Evolutionary conservation across 2,113 vertebrate species (phyloP), one percentile per base, ranked within the genome.

Genomic region (Saguinus midas): DNA sequence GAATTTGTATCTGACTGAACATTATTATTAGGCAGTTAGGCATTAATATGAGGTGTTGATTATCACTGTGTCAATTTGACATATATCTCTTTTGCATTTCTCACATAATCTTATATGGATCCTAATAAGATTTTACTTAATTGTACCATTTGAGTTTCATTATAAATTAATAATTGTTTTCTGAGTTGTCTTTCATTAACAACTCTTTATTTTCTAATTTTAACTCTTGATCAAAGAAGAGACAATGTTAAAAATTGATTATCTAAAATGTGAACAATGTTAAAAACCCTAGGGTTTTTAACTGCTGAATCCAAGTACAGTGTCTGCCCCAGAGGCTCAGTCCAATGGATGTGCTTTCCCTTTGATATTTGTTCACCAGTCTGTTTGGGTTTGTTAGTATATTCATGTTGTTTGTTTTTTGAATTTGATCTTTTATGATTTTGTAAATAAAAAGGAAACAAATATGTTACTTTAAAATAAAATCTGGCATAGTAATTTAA

Each of bases 401-500:
- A 29, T 13, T 45, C 8, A 14, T 27, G 14, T 83, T 79, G 52
- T 93, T 87, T 96, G 35, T 35, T 75, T 94, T 85, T 89, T 79
- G 27, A 72, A 64, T 23, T 73, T 88, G n/a, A 4, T 8, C 23
- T 91, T 94, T 91, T 83, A n/a, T 94, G 61, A 72, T 68, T 94
- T 96, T 92, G 10, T 55, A 73, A 85, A 58, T 61, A 86, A 52
- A 92, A 64, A 91, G 16, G 35, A 40, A 96, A 29, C 21, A 91
- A 87, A 66, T 13, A 40, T 29, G 43, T 68, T 75, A 87, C 68
- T 97, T 94, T 79, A 89, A 95, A 96, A 88, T 94, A 37, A 94
- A 92, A 87, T 96, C 52, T 96, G 48, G 76, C n/a, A 96, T 89
- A 90, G 75, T 89, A 91, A 94, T 95, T 97, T 89, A 95, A 96